Conservation (phyloP, 2,113 vertebrate genomes). For the Alexandromys fortis region DNA sequence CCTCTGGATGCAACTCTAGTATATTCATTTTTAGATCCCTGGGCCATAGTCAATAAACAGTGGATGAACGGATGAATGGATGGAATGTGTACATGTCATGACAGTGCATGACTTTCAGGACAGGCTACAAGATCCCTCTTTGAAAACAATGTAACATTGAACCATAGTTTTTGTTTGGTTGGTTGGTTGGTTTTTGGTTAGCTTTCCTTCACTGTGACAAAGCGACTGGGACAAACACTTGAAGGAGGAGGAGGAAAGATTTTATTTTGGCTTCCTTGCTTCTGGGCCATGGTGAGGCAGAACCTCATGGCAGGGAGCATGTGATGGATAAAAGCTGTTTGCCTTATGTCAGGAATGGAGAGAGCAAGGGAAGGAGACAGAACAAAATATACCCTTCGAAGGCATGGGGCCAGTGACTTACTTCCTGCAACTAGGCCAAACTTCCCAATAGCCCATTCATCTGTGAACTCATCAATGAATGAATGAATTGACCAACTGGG, state of each 20-base stretch:
- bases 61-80: background rate
- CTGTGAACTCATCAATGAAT: background rate
- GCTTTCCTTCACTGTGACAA: background rate
- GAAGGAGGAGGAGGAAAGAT: background rate
- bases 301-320: background rate
- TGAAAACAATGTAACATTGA: slow-evolving; percentile 23
- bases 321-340: background rate
- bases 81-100: background rate
- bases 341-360: background rate
- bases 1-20: background rate
- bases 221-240: background rate
- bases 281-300: background rate
- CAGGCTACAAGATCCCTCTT: background rate
- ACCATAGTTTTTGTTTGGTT: background rate
- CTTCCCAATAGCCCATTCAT: background rate
- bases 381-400: background rate
- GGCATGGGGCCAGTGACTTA: background rate
- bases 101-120: background rate
- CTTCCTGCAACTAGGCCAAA: background rate
- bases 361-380: background rate
- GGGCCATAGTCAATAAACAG: background rate
- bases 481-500: background rate
- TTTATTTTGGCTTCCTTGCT: background rate
- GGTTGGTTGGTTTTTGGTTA: background rate
- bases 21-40: slow-evolving; percentile 40